These are phyloP conservation scores for Lathronympha strigana DNA, from an alignment of 2,888 invertebrate genomes.

Conservation along the genomic window DNA sequence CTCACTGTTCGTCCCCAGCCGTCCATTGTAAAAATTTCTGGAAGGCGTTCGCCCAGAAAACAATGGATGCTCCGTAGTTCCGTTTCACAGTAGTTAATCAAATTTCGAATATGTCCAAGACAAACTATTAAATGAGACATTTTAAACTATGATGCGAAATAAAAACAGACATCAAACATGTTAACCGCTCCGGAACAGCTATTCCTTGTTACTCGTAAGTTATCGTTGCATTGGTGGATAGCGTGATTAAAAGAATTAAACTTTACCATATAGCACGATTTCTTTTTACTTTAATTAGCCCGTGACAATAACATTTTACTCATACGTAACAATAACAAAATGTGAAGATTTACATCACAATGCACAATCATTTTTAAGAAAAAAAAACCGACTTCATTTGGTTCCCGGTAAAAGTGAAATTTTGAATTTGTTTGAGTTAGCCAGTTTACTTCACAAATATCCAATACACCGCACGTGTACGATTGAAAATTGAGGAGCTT, in stretches of 20 bases:
- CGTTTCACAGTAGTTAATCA: background rate
- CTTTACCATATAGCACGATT: constrained; percentile 14
- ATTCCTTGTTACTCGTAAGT: too few relatives aligned
- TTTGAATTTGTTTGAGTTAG: too few relatives aligned
- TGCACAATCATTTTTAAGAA: too few relatives aligned
- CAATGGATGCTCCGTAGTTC: constrained; percentile 13
- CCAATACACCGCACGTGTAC: too few relatives aligned
- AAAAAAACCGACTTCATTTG: too few relatives aligned
- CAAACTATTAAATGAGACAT: background rate
- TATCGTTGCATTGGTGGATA: constrained; percentile 19
- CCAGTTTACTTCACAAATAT: too few relatives aligned
- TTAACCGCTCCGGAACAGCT: too few relatives aligned
- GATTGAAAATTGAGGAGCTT: too few relatives aligned
- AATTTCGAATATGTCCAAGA: constrained; percentile 3
- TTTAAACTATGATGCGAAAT: constrained; percentile 8
- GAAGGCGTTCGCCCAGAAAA: constrained; percentile 26
- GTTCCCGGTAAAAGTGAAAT: too few relatives aligned
- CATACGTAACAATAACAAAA: background rate
- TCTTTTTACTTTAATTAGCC: constrained; percentile 10
- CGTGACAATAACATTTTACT: background rate
- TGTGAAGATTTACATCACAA: background rate
- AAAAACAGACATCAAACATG: constrained; percentile 18
- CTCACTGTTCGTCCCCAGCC: constrained; percentile 28
- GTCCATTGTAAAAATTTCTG: constrained; percentile 30
- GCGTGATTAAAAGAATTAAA: constrained; percentile 32